These are phyloP conservation scores for Achroia grisella DNA, from an alignment of 1,140 invertebrate genomes.

Conservation along the genomic window DNA sequence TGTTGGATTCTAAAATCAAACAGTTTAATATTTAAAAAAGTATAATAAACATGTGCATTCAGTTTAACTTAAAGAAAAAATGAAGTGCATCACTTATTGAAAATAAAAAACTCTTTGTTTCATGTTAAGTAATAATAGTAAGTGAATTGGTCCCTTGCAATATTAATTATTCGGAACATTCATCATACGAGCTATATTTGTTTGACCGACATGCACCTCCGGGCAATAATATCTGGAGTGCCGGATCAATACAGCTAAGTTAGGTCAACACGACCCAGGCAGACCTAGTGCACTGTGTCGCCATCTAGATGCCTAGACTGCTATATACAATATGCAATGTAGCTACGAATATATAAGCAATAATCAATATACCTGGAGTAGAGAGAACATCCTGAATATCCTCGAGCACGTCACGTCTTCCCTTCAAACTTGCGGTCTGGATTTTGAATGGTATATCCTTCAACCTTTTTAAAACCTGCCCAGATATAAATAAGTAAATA, in stretches of 20 bases:
- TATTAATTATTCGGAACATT: too few relatives aligned
- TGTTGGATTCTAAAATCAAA: too few relatives aligned
- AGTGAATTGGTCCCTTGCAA: too few relatives aligned
- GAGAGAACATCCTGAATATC: conserved; percentile 82
- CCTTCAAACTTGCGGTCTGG: conserved; percentile 83
- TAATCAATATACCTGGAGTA: conserved; percentile 78
- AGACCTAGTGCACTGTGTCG: conserved; percentile 2
- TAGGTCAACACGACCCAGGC: conserved; percentile 8
- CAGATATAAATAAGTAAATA: conserved; percentile 38
- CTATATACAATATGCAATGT: not conserved
- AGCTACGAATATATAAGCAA: not conserved
- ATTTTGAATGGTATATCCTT: conserved; percentile 87
- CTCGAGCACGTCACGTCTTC: conserved; percentile 80
- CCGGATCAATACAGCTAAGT: conserved; percentile 42
- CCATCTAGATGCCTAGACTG: too few relatives aligned
- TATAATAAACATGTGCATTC: too few relatives aligned
- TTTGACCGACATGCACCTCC: not conserved
- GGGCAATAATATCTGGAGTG: conserved; percentile 5
- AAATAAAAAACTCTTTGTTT: too few relatives aligned
- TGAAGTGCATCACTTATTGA: too few relatives aligned
- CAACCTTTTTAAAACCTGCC: conserved; percentile 81
- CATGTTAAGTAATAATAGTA: too few relatives aligned
- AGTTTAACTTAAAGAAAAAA: too few relatives aligned
- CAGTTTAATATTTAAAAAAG: too few relatives aligned
- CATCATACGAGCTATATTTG: too few relatives aligned